Evolutionary conservation across 2,888 invertebrate species (phyloP).

Genomic region (Calephelis perditalis): DNA sequence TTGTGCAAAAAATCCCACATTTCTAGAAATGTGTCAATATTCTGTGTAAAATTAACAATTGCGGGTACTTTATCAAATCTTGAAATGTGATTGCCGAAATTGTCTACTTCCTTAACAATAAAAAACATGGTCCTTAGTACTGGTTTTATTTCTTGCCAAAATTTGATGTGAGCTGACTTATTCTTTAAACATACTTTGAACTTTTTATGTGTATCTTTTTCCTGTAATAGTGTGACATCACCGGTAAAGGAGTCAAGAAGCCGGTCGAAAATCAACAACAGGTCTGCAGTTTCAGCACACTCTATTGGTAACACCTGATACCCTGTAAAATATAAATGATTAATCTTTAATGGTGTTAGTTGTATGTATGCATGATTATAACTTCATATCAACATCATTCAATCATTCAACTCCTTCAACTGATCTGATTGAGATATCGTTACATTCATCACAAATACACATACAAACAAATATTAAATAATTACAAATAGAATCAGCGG

Average conservation of each 20-base stretch:
- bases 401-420: too few species aligned
- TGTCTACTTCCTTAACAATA: constrained; percentile 13
- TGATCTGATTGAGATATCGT: too few species aligned
- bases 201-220: constrained; percentile 24
- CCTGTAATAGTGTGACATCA: constrained; percentile 23
- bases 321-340: constrained; percentile 21
- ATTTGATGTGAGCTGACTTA: constrained; percentile 9
- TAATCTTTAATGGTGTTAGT: too few species aligned
- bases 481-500: too few species aligned
- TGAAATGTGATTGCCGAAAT: neutral
- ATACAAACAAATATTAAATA: too few species aligned
- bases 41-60: neutral
- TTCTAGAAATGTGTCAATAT: constrained; percentile 5
- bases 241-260: constrained; percentile 31
- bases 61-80: neutral
- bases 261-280: constrained; percentile 31
- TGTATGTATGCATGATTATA: too few species aligned
- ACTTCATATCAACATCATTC: too few species aligned
- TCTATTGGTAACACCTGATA: constrained; percentile 27
- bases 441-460: too few species aligned
- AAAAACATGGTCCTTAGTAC: constrained; percentile 21
- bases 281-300: constrained; percentile 30
- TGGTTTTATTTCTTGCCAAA: constrained; percentile 14
- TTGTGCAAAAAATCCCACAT: constrained; percentile 1
- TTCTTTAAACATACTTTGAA: constrained; percentile 25